These are phyloP conservation scores for Tragopan temminckii DNA, from an alignment of 2,797 vertebrate genomes.

Conservation along the genomic window DNA sequence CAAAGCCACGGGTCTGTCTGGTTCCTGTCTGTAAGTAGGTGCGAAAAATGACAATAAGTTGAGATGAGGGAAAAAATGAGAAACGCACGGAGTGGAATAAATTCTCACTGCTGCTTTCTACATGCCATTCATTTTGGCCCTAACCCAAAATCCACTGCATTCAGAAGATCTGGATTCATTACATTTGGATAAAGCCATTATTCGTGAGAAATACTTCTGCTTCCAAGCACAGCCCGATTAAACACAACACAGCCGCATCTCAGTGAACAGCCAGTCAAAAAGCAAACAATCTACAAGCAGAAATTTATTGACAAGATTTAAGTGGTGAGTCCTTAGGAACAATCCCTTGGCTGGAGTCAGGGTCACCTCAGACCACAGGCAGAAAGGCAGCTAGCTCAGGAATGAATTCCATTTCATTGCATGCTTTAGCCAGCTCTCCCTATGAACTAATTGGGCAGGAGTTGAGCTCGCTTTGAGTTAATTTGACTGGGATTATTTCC, in stretches of 20 bases:
- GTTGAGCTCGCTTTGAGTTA: neutral
- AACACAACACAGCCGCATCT: neutral
- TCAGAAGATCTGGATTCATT: neutral
- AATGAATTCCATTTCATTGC: neutral
- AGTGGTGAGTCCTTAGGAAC: neutral
- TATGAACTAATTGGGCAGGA: neutral
- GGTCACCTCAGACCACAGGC: neutral
- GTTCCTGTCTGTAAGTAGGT: neutral
- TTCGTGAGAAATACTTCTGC: neutral
- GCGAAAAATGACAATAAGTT: neutral
- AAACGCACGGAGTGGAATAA: neutral
- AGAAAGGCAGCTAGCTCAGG: neutral
- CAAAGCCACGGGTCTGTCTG: neutral
- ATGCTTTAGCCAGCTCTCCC: neutral
- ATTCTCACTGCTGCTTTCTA: neutral
- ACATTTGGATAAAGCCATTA: conserved; percentile 18
- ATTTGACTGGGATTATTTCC: neutral
- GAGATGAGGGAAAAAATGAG: neutral
- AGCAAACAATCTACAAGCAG: conserved; percentile 7
- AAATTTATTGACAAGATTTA: conserved; percentile 5
- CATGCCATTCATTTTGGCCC: neutral
- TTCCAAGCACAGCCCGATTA: conserved; percentile 5
- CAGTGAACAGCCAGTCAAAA: neutral
- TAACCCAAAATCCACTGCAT: neutral
- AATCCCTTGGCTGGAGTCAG: neutral